phyloP scores from a whole-genome alignment of 2,797 vertebrate species.

The Sciaenops ocellatus region DNA sequence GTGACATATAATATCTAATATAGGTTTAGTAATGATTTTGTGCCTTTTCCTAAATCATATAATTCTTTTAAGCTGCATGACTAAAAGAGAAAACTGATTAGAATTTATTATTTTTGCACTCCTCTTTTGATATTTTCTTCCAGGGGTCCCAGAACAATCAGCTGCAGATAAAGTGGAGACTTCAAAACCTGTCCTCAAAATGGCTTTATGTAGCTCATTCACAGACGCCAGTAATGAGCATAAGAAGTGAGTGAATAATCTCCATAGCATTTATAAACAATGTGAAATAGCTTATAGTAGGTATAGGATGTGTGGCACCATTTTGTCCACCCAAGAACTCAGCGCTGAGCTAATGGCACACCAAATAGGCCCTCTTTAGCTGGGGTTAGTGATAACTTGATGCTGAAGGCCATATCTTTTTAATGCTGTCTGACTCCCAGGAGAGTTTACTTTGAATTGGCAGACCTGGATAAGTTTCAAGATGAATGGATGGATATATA shows the following conservation, averaged over 20 bases:
- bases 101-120: not conserved
- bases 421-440: not conserved
- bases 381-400: not conserved
- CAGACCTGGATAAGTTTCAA: not conserved
- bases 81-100: not conserved
- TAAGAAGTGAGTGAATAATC: slow-evolving; percentile 66
- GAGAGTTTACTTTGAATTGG: not conserved
- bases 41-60: not conserved
- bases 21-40: not conserved
- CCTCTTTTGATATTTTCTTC: slow-evolving; percentile 22
- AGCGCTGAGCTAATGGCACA: not conserved
- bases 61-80: not conserved
- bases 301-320: not conserved
- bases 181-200: slow-evolving; percentile 80
- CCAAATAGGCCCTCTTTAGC: not conserved
- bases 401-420: not conserved
- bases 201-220: slow-evolving; percentile 61
- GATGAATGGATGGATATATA: not conserved
- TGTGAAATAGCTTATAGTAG: not conserved
- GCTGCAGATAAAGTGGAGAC: slow-evolving; percentile 67
- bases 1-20: not conserved
- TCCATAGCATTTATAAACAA: not conserved
- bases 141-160: slow-evolving; percentile 56
- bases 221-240: slow-evolving; percentile 31
- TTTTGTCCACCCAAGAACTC: not conserved